phyloP scores from a whole-genome alignment of 2,888 invertebrate genomes.

The Pyrrhosoma nymphula region DNA sequence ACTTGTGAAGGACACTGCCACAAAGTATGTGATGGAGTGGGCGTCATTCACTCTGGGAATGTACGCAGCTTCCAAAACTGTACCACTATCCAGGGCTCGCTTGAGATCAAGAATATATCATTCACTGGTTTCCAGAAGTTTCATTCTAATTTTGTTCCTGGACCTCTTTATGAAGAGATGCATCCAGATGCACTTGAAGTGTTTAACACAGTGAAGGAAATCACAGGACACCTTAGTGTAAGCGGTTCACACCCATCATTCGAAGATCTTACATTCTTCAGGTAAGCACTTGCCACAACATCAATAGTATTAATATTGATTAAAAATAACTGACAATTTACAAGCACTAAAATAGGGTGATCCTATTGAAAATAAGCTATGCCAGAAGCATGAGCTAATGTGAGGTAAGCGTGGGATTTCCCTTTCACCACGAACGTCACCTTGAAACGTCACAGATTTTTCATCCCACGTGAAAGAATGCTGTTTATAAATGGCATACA shows the following conservation, averaged over 20 bases:
- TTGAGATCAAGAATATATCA: neutral
- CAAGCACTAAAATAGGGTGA: too few relatives aligned
- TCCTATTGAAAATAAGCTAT: too few relatives aligned
- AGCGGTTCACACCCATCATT: neutral
- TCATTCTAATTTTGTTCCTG: neutral
- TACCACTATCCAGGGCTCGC: neutral
- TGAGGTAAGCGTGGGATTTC: too few relatives aligned
- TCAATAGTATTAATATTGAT: too few relatives aligned
- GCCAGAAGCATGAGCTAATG: too few relatives aligned
- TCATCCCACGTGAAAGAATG: too few relatives aligned
- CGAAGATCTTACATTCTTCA: neutral
- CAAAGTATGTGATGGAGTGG: neutral
- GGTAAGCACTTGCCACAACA: neutral
- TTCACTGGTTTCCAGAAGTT: neutral
- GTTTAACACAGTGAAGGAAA: neutral
- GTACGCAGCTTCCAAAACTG: neutral
- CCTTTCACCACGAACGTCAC: too few relatives aligned
- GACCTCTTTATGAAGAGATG: neutral
- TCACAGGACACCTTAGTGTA: neutral
- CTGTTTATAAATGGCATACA: too few relatives aligned
- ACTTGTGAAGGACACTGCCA: neutral
- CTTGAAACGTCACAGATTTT: too few relatives aligned
- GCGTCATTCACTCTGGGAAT: neutral
- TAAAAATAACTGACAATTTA: too few relatives aligned
- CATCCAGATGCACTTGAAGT: neutral